Percentiles rank a stretch among this genome's conserved stretches.
These are phyloP conservation scores for Halyomorpha halys DNA, from an alignment of 1,140 invertebrate species.

Conservation along the genomic window DNA sequence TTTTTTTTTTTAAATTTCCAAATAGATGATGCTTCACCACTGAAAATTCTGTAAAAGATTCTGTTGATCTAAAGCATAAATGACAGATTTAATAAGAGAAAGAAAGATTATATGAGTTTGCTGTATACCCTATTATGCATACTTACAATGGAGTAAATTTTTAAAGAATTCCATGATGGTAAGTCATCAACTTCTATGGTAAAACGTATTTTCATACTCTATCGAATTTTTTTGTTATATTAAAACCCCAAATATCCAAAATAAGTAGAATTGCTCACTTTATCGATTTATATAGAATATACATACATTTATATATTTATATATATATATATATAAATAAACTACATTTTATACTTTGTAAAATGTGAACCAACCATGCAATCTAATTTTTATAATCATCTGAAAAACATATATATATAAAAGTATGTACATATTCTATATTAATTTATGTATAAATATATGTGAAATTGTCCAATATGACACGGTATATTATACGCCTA, in stretches of 20 bases:
- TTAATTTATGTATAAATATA: constrained; percentile 4
- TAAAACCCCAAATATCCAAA: background rate
- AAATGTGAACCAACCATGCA: constrained; percentile 25
- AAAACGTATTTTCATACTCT: constrained; percentile 13
- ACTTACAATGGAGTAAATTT: background rate
- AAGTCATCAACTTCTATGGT: background rate
- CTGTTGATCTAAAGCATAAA: too few species aligned
- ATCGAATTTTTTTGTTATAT: constrained; percentile 1
- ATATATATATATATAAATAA: constrained; percentile 13
- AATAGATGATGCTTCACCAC: too few species aligned
- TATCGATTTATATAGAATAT: background rate
- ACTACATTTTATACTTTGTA: constrained; percentile 20
- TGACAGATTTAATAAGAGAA: too few species aligned
- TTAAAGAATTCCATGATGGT: background rate
- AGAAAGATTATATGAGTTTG: background rate
- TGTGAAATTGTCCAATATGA: constrained; percentile 23
- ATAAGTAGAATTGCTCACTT: constrained; percentile 21
- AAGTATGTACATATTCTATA: constrained; percentile 9
- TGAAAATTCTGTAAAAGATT: too few species aligned
- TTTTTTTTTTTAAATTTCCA: too few species aligned
- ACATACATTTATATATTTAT: background rate
- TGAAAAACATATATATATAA: too few species aligned
- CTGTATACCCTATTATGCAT: constrained; percentile 11
- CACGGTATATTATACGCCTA: constrained; percentile 26
- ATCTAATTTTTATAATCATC: constrained; percentile 18